Conservation (phyloP, 2,113 vertebrate genomes). For the Peucedramus taeniatus region DNA sequence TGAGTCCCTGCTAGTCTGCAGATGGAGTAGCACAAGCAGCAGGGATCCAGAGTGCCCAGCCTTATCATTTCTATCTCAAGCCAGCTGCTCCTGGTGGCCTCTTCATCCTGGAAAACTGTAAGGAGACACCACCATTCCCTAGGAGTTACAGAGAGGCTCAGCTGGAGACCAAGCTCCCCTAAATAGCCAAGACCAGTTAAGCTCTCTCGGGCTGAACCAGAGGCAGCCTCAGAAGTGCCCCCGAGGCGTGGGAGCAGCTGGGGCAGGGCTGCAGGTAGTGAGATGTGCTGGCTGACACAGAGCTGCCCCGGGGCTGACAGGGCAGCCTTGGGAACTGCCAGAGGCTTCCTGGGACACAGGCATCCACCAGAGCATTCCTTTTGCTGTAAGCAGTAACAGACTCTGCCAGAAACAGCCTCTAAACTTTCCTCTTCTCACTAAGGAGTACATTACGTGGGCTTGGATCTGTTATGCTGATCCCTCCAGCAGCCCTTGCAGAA, state of each 20-base stretch:
- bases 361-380: neutral
- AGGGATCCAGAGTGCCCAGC: neutral
- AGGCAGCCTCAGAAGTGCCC: neutral
- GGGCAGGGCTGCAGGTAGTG: neutral
- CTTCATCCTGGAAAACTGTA: neutral
- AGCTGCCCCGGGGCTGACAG: neutral
- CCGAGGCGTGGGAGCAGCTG: neutral
- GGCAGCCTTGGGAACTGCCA: neutral
- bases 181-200: neutral
- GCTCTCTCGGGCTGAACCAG: neutral
- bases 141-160: neutral
- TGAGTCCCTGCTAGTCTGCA: neutral
- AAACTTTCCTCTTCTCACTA: neutral
- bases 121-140: neutral
- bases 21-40: neutral
- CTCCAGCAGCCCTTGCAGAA: neutral
- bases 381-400: neutral
- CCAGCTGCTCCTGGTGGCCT: neutral
- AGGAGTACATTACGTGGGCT: neutral
- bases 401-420: neutral
- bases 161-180: neutral
- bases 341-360: neutral
- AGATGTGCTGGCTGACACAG: accelerated
- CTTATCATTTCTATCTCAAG: neutral
- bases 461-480: neutral